These are phyloP conservation scores for Pachyramphus minor DNA, from an alignment of 2,113 vertebrate genomes.

Conservation along the genomic window DNA sequence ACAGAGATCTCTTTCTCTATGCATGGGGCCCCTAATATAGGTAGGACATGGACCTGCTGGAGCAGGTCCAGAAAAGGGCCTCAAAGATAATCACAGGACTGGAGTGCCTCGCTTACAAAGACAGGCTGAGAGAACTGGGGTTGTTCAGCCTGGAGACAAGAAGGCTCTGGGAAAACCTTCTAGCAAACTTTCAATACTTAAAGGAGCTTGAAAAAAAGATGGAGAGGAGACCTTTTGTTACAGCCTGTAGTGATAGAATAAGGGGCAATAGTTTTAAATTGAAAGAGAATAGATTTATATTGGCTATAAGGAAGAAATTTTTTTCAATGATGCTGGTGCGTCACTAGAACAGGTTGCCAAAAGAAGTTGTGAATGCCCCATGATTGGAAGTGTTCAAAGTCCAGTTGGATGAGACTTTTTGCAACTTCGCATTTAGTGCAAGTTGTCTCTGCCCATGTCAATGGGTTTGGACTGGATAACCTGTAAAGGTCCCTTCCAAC, in stretches of 20 bases:
- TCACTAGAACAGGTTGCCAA: neutral
- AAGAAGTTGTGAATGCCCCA: neutral
- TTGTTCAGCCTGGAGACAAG: neutral
- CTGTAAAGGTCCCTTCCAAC: neutral
- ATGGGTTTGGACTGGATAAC: neutral
- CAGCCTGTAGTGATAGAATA: neutral
- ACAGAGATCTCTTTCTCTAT: neutral
- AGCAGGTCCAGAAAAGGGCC: neutral
- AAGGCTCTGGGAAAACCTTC: neutral
- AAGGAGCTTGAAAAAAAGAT: neutral
- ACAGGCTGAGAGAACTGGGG: neutral
- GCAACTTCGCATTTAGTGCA: neutral
- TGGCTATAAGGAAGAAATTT: neutral
- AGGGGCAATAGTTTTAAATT: neutral
- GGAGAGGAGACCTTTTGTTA: neutral
- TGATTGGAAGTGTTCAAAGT: neutral
- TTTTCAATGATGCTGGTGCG: neutral
- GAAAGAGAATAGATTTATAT: neutral
- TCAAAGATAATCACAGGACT: neutral
- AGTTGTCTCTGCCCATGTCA: neutral
- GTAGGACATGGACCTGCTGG: neutral
- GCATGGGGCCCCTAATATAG: neutral
- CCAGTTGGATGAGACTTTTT: neutral
- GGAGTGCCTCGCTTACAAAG: neutral
- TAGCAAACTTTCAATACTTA: neutral